These are phyloP conservation scores for Peromyscus melanophrys DNA, from an alignment of 2,797 vertebrate genomes.

Conservation along the genomic window DNA sequence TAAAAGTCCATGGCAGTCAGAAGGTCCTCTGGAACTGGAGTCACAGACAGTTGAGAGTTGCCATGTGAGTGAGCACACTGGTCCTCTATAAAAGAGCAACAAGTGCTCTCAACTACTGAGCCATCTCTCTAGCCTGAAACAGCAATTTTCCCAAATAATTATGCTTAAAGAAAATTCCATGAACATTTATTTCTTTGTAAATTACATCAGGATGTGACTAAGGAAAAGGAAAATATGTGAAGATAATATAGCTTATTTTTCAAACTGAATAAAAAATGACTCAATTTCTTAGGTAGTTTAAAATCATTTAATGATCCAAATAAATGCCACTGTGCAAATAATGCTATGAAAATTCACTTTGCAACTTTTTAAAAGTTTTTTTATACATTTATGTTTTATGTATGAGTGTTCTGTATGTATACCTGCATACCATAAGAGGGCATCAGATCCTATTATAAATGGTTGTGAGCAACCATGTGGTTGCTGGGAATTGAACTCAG, in stretches of 20 bases:
- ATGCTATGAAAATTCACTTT: not conserved
- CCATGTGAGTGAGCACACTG: not conserved
- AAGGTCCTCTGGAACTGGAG: not conserved
- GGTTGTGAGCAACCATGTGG: not conserved
- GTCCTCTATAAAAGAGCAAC: not conserved
- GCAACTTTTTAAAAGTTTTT: conserved; percentile 8
- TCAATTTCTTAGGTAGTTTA: conserved; percentile 37
- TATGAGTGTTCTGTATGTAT: not conserved
- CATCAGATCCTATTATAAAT: not conserved
- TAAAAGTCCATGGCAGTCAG: not conserved
- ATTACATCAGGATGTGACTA: not conserved
- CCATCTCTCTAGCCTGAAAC: not conserved
- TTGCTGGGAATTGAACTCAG: not conserved
- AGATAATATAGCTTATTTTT: conserved; percentile 19
- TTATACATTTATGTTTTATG: not conserved
- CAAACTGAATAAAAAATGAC: conserved; percentile 3
- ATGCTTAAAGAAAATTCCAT: conserved; percentile 48
- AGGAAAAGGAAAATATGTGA: conserved; percentile 23
- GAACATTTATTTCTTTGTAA: conserved; percentile 26
- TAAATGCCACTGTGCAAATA: conserved; percentile 28
- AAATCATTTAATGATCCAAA: not conserved
- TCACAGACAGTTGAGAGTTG: not conserved
- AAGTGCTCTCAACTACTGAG: not conserved
- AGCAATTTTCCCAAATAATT: not conserved
- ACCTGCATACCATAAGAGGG: not conserved